Conservation (phyloP, 2,888 invertebrate genomes). For the Polydrusus tereticollis region DNA sequence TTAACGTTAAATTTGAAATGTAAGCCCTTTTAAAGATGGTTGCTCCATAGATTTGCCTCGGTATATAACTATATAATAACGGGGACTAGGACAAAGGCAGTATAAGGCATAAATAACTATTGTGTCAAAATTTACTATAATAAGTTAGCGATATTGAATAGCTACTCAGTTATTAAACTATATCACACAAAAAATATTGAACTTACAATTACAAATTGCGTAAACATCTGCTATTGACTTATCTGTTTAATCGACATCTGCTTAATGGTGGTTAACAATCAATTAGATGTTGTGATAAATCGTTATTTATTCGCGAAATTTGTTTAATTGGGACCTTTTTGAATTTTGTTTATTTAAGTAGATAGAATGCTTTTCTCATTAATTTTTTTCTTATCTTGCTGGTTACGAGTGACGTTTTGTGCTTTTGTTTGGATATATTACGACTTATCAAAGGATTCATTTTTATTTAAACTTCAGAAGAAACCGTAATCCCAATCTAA, state of each 20-base stretch:
- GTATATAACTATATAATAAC: no score
- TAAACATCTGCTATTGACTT: conserved; percentile 51
- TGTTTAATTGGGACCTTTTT: conserved; percentile 33
- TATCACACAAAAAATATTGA: conserved; percentile 28
- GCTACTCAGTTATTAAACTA: conserved; percentile 26
- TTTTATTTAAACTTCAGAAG: not conserved
- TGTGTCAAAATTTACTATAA: not conserved
- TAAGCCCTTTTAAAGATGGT: no score
- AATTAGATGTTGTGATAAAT: conserved; percentile 49
- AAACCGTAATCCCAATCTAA: not conserved
- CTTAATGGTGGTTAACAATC: conserved; percentile 52
- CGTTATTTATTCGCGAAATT: conserved; percentile 40
- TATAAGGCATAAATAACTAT: not conserved
- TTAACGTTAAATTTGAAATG: no score
- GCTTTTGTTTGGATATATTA: no score
- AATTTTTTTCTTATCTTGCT: no score
- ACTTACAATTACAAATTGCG: conserved; percentile 45
- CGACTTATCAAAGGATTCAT: no score
- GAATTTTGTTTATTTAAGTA: conserved; percentile 3
- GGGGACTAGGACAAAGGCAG: no score
- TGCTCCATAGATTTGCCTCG: no score
- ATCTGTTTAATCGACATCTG: conserved; percentile 54
- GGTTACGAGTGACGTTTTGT: no score
- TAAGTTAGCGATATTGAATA: not conserved
- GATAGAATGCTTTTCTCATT: not conserved